These are phyloP conservation scores for Hesperophylax magnus DNA, from an alignment of 1,140 invertebrate genomes.

Conservation along the genomic window DNA sequence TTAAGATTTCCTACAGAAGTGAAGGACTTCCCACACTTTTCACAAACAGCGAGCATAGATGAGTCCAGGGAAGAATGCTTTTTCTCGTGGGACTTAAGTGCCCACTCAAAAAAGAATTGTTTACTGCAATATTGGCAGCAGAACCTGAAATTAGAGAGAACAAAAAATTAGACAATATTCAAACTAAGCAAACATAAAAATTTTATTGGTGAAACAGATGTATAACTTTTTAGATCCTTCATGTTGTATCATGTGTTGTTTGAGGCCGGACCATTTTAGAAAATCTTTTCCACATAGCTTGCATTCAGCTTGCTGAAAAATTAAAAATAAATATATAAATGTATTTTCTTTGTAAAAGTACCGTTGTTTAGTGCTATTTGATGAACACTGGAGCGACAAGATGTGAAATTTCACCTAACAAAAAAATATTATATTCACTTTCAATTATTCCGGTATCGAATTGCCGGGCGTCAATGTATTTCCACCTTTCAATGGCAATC, in stretches of 20 bases:
- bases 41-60: slow-evolving; percentile 34
- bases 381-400: too few species aligned
- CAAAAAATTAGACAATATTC: background rate
- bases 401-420: too few species aligned
- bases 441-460: too few species aligned
- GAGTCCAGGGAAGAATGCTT: slow-evolving; percentile 17
- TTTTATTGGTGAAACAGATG: background rate
- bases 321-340: background rate
- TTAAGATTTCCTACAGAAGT: slow-evolving; percentile 49
- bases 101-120: slow-evolving; percentile 50
- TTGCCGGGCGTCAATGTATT: too few species aligned
- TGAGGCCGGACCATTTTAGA: slow-evolving; percentile 49
- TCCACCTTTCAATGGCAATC: too few species aligned
- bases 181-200: background rate
- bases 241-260: slow-evolving; percentile 52
- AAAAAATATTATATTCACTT: too few species aligned
- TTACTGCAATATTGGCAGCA: slow-evolving; percentile 38
- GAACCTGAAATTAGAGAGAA: slow-evolving; percentile 28
- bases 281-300: slow-evolving; percentile 52
- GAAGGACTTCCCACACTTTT: slow-evolving; percentile 48
- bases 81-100: slow-evolving; percentile 45
- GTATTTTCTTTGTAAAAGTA: too few species aligned
- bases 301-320: slow-evolving; percentile 49
- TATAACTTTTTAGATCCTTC: slow-evolving; percentile 44
- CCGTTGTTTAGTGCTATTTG: too few species aligned